phyloP scores from a whole-genome alignment of 2,113 vertebrate species.

The Nettapus auritus region DNA sequence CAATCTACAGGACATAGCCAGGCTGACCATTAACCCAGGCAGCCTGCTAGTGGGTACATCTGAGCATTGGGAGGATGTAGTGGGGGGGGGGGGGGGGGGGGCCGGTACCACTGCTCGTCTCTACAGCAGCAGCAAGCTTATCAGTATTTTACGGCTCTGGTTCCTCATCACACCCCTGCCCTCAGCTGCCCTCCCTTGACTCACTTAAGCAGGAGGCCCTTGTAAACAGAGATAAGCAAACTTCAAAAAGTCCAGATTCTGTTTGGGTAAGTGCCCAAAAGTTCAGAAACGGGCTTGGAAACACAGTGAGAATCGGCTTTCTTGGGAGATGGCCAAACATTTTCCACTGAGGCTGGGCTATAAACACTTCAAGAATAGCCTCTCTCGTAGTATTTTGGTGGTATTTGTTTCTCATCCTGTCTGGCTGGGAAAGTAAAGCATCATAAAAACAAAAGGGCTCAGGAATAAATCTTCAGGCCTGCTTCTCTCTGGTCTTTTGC shows the following conservation, averaged over 20 bases:
- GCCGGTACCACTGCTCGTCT: rapidly evolving
- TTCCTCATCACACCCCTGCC: background rate
- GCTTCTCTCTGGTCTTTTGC: background rate
- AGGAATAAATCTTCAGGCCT: constrained; percentile 24
- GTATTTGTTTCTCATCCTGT: constrained; percentile 67
- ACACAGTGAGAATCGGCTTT: constrained; percentile 20
- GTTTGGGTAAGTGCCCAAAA: constrained; percentile 46
- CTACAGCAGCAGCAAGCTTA: background rate
- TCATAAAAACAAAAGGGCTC: constrained; percentile 38
- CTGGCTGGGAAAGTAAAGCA: constrained; percentile 47
- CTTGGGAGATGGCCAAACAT: constrained; percentile 56
- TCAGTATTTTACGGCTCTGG: background rate
- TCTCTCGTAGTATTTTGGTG: constrained; percentile 48
- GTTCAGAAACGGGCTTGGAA: constrained; percentile 59
- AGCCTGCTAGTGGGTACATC: background rate
- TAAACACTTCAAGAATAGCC: constrained; percentile 70
- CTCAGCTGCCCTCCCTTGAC: constrained; percentile 19
- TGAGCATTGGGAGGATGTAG: background rate
- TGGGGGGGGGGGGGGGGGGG: too few species aligned
- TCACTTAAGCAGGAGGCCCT: background rate
- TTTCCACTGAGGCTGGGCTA: constrained; percentile 32
- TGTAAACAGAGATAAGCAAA: constrained; percentile 58
- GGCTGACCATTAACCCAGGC: rapidly evolving
- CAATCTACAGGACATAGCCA: background rate
- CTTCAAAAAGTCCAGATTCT: constrained; percentile 57